Evolutionary conservation across 2,113 vertebrate species (phyloP).

Genomic region (Phyllostomus hastatus): DNA sequence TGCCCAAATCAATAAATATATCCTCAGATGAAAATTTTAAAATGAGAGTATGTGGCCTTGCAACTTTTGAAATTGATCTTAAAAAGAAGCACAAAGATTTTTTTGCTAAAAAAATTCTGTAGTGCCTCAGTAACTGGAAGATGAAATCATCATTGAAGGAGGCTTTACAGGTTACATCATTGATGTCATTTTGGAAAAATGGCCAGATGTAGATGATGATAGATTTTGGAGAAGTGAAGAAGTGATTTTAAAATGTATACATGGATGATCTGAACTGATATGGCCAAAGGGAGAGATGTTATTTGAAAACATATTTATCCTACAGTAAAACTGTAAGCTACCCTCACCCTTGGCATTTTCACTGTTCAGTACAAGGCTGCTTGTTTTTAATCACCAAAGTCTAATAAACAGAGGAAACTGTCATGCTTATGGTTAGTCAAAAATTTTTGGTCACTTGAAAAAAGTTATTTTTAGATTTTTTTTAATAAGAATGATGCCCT

Average conservation of each 20-base stretch:
- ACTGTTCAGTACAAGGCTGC: slow-evolving; percentile 88
- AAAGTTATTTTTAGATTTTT: background rate
- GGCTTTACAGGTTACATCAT: slow-evolving; percentile 99
- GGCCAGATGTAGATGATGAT: slow-evolving; percentile 98
- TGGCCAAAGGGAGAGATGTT: slow-evolving; percentile 88
- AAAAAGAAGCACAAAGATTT: slow-evolving; percentile 99
- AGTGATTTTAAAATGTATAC: slow-evolving; percentile 90
- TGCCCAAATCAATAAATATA: too few species aligned
- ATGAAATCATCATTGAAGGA: slow-evolving; percentile 99
- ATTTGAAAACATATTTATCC: slow-evolving; percentile 89
- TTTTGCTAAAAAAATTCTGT: slow-evolving; percentile 95
- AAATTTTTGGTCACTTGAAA: background rate
- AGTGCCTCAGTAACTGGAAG: slow-evolving; percentile 97
- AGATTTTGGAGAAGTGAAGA: slow-evolving; percentile 99
- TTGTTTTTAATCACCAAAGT: slow-evolving; percentile 92
- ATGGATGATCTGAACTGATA: slow-evolving; percentile 84
- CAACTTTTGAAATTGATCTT: slow-evolving; percentile 96
- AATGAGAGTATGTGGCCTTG: slow-evolving; percentile 90
- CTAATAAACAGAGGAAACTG: slow-evolving; percentile 83
- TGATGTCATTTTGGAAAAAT: slow-evolving; percentile 98
- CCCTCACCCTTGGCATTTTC: slow-evolving; percentile 84
- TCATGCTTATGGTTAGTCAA: slow-evolving; percentile 88
- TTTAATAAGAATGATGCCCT: background rate
- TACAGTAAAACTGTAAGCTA: slow-evolving; percentile 85
- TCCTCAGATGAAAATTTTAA: too few species aligned